These are phyloP conservation scores for Microctenopoma lineatum DNA, from an alignment of 2,797 vertebrate genomes.

Conservation along the genomic window DNA sequence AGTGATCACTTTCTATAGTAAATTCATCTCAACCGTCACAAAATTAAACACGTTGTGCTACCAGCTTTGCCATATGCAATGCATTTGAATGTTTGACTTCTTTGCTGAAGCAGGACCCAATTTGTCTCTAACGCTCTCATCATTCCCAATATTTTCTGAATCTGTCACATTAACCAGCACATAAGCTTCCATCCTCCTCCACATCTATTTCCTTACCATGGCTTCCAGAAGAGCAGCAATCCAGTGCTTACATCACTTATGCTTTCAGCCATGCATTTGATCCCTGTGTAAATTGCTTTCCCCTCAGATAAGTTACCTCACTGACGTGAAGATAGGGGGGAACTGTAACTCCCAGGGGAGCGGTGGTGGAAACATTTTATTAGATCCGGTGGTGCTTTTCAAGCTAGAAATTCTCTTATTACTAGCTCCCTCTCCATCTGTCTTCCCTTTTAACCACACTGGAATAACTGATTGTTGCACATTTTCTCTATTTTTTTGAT, in stretches of 20 bases:
- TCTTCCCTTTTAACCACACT: conserved; percentile 36
- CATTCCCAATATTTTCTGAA: conserved; percentile 68
- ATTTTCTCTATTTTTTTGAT: conserved; percentile 40
- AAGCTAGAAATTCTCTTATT: conserved; percentile 59
- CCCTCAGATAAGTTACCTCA: conserved; percentile 77
- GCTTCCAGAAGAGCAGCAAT: conserved; percentile 63
- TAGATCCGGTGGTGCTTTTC: conserved; percentile 70
- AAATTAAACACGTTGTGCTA: conserved; percentile 23
- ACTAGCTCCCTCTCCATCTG: conserved; percentile 44
- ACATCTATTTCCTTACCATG: conserved; percentile 62
- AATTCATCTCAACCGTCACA: conserved; percentile 24
- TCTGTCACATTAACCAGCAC: conserved; percentile 73
- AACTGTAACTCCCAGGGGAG: conserved; percentile 73
- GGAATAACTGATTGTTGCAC: conserved; percentile 30
- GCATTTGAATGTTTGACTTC: conserved; percentile 47
- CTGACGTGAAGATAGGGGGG: conserved; percentile 77
- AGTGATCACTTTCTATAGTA: conserved; percentile 3
- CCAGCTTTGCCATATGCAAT: neutral
- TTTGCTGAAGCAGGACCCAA: conserved; percentile 30
- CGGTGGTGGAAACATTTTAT: conserved; percentile 78
- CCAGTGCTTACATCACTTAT: conserved; percentile 72
- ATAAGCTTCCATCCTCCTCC: conserved; percentile 65
- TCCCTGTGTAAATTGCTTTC: conserved; percentile 82
- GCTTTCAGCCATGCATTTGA: conserved; percentile 79
- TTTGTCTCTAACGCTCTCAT: conserved; percentile 70